Evolutionary conservation across 2,888 invertebrate genomes (phyloP).

Genomic region (Disparrhopalites patrizii): DNA sequence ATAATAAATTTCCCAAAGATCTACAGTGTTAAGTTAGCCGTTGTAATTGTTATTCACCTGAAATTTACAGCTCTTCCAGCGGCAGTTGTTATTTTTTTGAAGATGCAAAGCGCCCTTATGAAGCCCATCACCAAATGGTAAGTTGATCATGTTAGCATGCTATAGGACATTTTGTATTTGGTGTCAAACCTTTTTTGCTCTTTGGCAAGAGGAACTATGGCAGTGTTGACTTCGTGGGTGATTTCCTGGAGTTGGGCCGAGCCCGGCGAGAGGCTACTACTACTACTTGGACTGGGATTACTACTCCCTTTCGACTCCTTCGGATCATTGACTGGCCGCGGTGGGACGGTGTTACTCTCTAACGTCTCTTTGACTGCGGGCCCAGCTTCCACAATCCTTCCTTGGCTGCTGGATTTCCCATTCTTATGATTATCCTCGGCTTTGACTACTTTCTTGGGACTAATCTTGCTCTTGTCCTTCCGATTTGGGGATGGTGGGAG

Average conservation of each 20-base stretch:
- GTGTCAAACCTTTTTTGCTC: conserved; percentile 46
- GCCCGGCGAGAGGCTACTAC: too few species aligned
- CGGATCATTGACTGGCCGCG: not conserved
- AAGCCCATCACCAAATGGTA: conserved; percentile 19
- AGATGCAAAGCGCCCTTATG: not conserved
- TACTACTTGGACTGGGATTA: conserved; percentile 18
- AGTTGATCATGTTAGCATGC: not conserved
- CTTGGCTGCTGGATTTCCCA: conserved; percentile 5
- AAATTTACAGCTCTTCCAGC: too few species aligned
- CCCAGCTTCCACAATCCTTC: conserved; percentile 13
- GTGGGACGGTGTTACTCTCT: not conserved
- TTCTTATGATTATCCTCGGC: not conserved
- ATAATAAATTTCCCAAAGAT: too few species aligned
- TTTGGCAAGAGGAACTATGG: conserved; percentile 46
- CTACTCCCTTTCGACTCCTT: not conserved
- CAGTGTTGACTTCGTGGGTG: conserved; percentile 45
- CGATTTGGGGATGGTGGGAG: not conserved
- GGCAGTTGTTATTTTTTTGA: too few species aligned
- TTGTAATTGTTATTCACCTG: too few species aligned
- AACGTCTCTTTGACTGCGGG: not conserved
- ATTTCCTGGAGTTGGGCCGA: conserved; percentile 28
- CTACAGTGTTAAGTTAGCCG: too few species aligned
- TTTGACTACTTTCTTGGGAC: not conserved
- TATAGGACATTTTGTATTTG: conserved; percentile 3
- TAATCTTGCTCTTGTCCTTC: not conserved